Conservation (phyloP, 1,140 invertebrate genomes). For the Phthorimaea operculella region DNA sequence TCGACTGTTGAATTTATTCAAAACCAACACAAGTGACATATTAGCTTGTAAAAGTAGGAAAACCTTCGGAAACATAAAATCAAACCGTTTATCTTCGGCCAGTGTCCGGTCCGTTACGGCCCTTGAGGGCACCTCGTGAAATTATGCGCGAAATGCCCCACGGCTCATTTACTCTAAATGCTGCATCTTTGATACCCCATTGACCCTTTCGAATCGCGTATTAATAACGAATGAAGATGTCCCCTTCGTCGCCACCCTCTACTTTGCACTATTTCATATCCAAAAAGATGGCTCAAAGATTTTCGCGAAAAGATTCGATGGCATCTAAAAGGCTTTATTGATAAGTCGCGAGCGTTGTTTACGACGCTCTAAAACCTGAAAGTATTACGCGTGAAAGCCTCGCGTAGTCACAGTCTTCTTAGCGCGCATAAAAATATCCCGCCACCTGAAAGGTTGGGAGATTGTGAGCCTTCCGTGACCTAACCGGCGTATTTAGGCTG, state of each 20-base stretch:
- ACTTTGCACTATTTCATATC: neutral
- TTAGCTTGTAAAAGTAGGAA: neutral
- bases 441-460: constrained; percentile 14
- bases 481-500: constrained; percentile 53
- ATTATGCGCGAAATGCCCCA: constrained; percentile 56
- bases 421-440: constrained; percentile 23
- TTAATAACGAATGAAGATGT: constrained; percentile 40
- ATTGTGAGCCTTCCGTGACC: constrained; percentile 27
- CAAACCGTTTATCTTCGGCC: constrained; percentile 18
- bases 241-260: constrained; percentile 1
- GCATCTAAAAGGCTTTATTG: constrained; percentile 3
- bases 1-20: too few relatives aligned
- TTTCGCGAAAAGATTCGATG: neutral
- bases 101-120: constrained; percentile 15
- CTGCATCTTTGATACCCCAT: constrained; percentile 46
- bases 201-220: constrained; percentile 39
- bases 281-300: neutral
- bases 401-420: constrained; percentile 17
- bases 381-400: neutral
- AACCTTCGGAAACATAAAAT: constrained; percentile 17
- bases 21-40: neutral
- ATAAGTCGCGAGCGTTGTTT: constrained; percentile 13
- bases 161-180: constrained; percentile 54
- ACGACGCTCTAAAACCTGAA: constrained; percentile 16
- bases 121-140: constrained; percentile 26